phyloP scores from a whole-genome alignment of 2,797 vertebrate species.

The Sebastes elongatus region DNA sequence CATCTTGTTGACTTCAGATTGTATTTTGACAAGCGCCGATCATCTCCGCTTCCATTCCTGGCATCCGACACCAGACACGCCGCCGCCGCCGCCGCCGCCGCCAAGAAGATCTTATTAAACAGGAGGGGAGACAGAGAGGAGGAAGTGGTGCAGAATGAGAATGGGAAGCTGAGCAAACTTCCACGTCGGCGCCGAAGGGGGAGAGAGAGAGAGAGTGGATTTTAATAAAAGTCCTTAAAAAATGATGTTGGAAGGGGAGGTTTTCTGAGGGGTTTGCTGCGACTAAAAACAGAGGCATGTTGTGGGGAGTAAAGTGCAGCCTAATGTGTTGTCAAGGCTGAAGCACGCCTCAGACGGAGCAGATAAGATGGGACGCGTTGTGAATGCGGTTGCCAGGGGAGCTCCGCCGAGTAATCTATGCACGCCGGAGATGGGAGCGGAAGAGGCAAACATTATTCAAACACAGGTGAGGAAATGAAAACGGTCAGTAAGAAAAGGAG shows the following conservation, averaged over 20 bases:
- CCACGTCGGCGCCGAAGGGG: not conserved
- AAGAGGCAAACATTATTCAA: slow-evolving; percentile 51
- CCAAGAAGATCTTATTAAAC: slow-evolving; percentile 66
- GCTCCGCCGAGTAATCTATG: slow-evolving; percentile 48
- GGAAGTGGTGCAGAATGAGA: slow-evolving; percentile 59
- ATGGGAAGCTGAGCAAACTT: slow-evolving; percentile 38
- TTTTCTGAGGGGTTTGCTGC: not conserved
- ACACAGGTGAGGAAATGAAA: slow-evolving; percentile 71
- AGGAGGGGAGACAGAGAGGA: slow-evolving; percentile 12
- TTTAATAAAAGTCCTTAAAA: slow-evolving; percentile 4
- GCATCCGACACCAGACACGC: slow-evolving; percentile 43
- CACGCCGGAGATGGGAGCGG: slow-evolving; percentile 28
- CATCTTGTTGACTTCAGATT: slow-evolving; percentile 76
- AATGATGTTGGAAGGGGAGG: not conserved
- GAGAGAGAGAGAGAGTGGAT: not conserved
- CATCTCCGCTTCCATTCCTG: slow-evolving; percentile 44
- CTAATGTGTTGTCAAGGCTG: slow-evolving; percentile 61
- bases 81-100: not conserved
- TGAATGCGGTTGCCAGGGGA: slow-evolving; percentile 47
- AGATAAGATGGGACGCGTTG: slow-evolving; percentile 51
- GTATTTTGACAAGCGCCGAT: slow-evolving; percentile 71
- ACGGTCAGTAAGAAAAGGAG: slow-evolving; percentile 21
- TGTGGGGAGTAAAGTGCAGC: slow-evolving; percentile 10
- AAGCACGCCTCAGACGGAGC: slow-evolving; percentile 31
- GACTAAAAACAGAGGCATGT: not conserved